Base-by-base conservation (phyloP, 1,140 invertebrate species). In the Caerostris extrusa region DNA sequence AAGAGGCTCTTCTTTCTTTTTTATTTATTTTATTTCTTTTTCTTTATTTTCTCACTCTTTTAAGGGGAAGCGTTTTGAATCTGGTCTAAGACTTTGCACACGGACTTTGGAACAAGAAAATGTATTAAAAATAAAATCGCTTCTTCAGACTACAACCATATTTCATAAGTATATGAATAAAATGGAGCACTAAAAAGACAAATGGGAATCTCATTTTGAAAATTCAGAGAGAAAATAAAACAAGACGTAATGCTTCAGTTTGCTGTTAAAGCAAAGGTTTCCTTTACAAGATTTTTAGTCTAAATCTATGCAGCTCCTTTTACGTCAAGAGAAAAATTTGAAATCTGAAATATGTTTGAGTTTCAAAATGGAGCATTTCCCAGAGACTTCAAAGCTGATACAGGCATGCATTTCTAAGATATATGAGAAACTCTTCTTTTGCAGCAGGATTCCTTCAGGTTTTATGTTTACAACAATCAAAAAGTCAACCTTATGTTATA, bases 111-210 rank as follows among this genome's bases (percentile, higher is more conserved):
- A 83, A 83, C 82, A 83, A 83, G 82, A 83, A 83, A 53, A 57
- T 57, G 50, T 83, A 53, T 56, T 17, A 56, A 83, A 83, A 83
- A 83, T 83, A n/a, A 56, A 34, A 17, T 83, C 55, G 14, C 55
- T 64, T 14, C 34, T 81, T 50, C 19, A 50, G 10, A 81, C 53
- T 81, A 8, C 71, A 53, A 17, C 53, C 53, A 50, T 81, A 81
- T 81, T 81, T 81, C 71, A 81, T 50, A 81, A 81, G 34, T 81
- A 34, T 81, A 50, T 50, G 53, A 50, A 81, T 81, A 81, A 81
- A 81, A 81, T 81, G 53, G 19, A 34, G 17, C 10, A 64, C 61
- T 64, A 64, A 64, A 14, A 64, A 64, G 60, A 64, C 61, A 17
- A 14, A 17, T 64, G 61, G 61, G 61, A 64, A 64, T 64, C 61